phyloP scores from a whole-genome alignment of 2,113 vertebrate genomes.

The Zosterops hypoxanthus region DNA sequence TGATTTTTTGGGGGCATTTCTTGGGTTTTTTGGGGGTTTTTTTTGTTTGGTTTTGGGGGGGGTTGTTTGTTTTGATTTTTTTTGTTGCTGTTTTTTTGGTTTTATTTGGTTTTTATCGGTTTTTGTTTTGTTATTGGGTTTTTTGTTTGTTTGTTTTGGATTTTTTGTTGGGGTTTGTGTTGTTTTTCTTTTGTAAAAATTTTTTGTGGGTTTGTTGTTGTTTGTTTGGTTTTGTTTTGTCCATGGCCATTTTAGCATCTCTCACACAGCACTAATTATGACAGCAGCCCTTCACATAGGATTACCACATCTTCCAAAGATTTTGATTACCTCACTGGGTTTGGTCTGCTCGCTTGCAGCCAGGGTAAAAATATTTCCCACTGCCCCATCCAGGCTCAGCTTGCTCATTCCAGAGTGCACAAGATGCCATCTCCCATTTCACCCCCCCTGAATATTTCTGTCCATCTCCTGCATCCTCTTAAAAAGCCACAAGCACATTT shows the following conservation, averaged over 20 bases:
- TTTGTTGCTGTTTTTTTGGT: no score
- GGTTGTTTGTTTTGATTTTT: no score
- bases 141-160: no score
- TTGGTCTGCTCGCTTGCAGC: not conserved
- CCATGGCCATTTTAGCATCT: not conserved
- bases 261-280: not conserved
- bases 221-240: not conserved
- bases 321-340: not conserved
- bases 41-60: not conserved
- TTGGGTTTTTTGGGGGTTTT: no score
- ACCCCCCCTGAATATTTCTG: not conserved
- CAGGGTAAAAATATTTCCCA: not conserved
- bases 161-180: no score
- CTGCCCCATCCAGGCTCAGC: not conserved
- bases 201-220: no score
- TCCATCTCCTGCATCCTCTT: not conserved
- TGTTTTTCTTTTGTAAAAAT: no score
- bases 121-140: no score
- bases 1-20: no score
- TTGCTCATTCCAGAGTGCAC: not conserved
- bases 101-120: no score
- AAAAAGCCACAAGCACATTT: not conserved
- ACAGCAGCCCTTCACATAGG: not conserved
- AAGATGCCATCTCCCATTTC: not conserved
- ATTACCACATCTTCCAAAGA: rapidly evolving